Base-by-base conservation (phyloP, 1,140 invertebrate genomes). In the Platyscapa corneri region DNA sequence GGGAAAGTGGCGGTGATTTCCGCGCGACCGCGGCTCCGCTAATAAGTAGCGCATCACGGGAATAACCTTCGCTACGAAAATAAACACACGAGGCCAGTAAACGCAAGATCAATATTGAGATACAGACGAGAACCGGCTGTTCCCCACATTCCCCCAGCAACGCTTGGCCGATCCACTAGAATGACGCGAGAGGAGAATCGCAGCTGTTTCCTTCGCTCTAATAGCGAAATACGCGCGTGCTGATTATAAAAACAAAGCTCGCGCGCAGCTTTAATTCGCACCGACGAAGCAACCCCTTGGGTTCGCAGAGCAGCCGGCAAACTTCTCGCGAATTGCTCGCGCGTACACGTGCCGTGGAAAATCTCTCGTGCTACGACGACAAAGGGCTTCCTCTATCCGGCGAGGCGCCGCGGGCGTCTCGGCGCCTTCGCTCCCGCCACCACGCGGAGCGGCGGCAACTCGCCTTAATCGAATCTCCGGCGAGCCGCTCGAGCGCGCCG, bases 391-490 rank as follows among this genome's bases (percentile, higher is more conserved):
- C 75, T 1, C 42, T 20, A 7, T 3, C 16, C n/a, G 27, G n/a
- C 0, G 39, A 46, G 78, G 78, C 81, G 67, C 67, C 70, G 30
- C 81, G 20, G 70, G 67, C 53, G 32, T 56, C 70, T 20, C 37
- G 78, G 78, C 64, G 39, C 79, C 60, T 60, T 60, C 14, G 37
- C 18, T 27, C 18, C 12, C 67, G 79, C n/a, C n/a, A n/a, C n/a
- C n/a, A n/a, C n/a, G n/a, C n/a, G n/a, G n/a, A n/a, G n/a, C n/a
- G n/a, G n/a, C n/a, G n/a, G n/a, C 64, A 30, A 30, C 65, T 72
- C 42, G 27, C 10, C 46, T 74, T 46, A 78, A 79, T 79, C 83
- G 83, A 79, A 79, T 79, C 82, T 83, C 39, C 56, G 42, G 16
- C 67, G 80, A 72, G 39, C 34, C 67, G 80, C 46, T 74, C 65